These are phyloP conservation scores for Helicoverpa armigera DNA, from an alignment of 1,140 invertebrate genomes.

Conservation along the genomic window DNA sequence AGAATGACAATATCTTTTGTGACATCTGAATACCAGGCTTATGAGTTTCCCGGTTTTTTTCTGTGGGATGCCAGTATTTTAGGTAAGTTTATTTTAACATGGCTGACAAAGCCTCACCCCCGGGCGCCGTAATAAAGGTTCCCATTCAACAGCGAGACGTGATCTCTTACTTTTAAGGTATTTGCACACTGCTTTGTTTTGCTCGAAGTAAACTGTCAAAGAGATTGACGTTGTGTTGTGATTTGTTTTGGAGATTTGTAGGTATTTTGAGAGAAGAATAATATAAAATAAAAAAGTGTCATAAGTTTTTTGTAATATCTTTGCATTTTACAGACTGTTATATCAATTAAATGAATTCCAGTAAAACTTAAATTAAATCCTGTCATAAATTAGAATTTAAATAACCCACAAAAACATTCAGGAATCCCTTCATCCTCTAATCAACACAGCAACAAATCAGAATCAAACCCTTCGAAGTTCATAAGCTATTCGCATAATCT, in stretches of 20 bases:
- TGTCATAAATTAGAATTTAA: constrained; percentile 6
- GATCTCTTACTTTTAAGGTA: constrained; percentile 40
- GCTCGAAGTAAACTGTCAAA: background rate
- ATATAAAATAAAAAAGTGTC: background rate
- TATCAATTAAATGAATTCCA: background rate
- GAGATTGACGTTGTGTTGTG: background rate
- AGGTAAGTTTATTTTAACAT: constrained; percentile 36
- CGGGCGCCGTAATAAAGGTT: constrained; percentile 44
- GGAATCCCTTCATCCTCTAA: constrained; percentile 29
- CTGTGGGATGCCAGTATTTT: constrained; percentile 34
- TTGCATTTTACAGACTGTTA: background rate
- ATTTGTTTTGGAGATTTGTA: background rate
- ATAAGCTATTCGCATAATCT: constrained; percentile 35
- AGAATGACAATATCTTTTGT: constrained; percentile 15
- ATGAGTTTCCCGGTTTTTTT: constrained; percentile 38
- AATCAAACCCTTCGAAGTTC: constrained; percentile 15
- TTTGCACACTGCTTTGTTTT: constrained; percentile 9
- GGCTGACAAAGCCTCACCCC: constrained; percentile 27
- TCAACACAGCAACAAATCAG: constrained; percentile 37
- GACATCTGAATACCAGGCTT: background rate
- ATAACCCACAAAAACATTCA: background rate
- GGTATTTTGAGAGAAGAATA: too few relatives aligned
- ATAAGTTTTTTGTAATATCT: background rate
- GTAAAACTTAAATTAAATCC: background rate
- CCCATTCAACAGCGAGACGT: constrained; percentile 25